These are phyloP conservation scores for Molanna angustata DNA, from an alignment of 2,888 invertebrate genomes.

Conservation along the genomic window DNA sequence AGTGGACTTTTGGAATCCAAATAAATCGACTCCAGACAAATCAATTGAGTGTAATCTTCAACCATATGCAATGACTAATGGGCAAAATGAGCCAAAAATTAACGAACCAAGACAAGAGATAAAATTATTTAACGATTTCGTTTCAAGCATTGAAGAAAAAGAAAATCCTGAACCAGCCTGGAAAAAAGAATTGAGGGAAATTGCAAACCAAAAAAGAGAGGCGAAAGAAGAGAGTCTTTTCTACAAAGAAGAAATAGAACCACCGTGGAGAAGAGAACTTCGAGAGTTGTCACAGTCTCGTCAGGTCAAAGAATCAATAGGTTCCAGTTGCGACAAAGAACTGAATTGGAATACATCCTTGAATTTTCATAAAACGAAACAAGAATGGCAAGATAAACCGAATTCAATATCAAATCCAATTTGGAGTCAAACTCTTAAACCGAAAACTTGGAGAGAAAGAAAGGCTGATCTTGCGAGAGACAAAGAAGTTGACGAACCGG, in stretches of 20 bases:
- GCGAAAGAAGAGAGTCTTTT: slow-evolving; percentile 52
- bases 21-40: neutral
- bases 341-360: slow-evolving; percentile 40
- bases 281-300: slow-evolving; percentile 49
- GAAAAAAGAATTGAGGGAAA: slow-evolving; percentile 33
- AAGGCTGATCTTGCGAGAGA: slow-evolving; percentile 48
- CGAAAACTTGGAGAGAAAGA: slow-evolving; percentile 49
- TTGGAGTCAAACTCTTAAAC: slow-evolving; percentile 52
- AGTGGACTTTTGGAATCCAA: slow-evolving; percentile 8
- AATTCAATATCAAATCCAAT: slow-evolving; percentile 42
- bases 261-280: slow-evolving; percentile 51
- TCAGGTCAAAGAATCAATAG: slow-evolving; percentile 10
- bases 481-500: slow-evolving; percentile 41
- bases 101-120: no score
- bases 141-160: slow-evolving; percentile 6
- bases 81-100: slow-evolving; percentile 14
- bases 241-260: slow-evolving; percentile 45
- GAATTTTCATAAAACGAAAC: slow-evolving; percentile 7
- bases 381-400: slow-evolving; percentile 32
- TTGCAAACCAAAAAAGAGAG: slow-evolving; percentile 42
- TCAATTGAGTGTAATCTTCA: slow-evolving; percentile 1
- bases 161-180: slow-evolving; percentile 37
- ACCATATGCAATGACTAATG: slow-evolving; percentile 10
- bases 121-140: slow-evolving; percentile 8
- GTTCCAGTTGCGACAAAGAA: slow-evolving; percentile 31